phyloP scores from a whole-genome alignment of 2,113 vertebrate species.

The Pseudorectes ferrugineus region DNA sequence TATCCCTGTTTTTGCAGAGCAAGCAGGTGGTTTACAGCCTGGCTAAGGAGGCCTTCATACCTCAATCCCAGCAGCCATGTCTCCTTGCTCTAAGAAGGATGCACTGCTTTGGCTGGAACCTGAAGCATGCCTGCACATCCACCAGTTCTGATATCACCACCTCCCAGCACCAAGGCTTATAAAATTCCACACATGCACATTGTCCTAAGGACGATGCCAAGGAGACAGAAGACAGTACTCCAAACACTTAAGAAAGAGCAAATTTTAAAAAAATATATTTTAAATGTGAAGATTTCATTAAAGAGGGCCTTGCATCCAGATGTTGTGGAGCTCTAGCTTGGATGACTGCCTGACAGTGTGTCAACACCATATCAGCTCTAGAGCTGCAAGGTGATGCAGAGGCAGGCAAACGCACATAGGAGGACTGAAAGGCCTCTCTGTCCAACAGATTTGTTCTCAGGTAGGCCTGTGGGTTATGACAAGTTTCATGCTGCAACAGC shows the following conservation, averaged over 20 bases:
- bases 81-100: neutral
- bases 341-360: neutral
- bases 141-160: neutral
- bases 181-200: neutral
- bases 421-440: neutral
- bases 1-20: neutral
- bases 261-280: neutral
- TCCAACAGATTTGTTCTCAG: neutral
- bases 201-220: neutral
- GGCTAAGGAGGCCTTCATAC: neutral
- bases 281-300: neutral
- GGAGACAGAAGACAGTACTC: neutral
- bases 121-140: neutral
- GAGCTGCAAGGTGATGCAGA: neutral
- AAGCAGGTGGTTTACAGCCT: neutral
- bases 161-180: neutral
- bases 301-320: neutral
- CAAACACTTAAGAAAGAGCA: neutral
- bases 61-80: neutral
- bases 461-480: neutral
- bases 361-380: neutral
- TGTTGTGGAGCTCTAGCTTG: neutral
- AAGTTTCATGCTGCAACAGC: neutral
- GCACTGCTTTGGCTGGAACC: neutral
- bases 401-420: neutral